Evolutionary conservation across 2,113 vertebrate species (phyloP).

Genomic region (Turdus rufiventris): DNA sequence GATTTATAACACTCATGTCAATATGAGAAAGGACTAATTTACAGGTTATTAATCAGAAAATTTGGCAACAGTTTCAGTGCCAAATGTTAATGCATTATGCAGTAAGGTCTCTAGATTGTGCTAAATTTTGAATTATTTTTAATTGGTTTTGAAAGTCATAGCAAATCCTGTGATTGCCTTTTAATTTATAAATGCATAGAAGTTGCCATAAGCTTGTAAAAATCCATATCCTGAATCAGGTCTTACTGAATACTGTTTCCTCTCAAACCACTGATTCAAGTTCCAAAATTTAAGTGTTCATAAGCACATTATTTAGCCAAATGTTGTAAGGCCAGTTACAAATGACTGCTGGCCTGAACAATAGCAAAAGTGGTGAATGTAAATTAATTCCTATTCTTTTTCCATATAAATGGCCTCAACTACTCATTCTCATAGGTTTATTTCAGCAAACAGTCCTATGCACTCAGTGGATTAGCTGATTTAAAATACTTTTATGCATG

Average conservation of each 20-base stretch:
- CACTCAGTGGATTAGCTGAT: background rate
- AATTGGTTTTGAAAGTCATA: background rate
- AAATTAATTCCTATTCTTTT: background rate
- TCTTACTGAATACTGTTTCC: background rate
- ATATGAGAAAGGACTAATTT: background rate
- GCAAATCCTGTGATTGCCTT: background rate
- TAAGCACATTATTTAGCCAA: background rate
- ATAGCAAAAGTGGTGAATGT: background rate
- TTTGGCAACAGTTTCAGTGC: background rate
- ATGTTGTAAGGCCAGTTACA: background rate
- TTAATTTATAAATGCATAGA: background rate
- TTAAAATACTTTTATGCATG: background rate
- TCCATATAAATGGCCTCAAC: background rate
- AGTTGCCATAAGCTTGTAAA: background rate
- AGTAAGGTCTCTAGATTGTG: background rate
- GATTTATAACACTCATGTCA: background rate
- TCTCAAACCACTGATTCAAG: background rate
- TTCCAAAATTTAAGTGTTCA: background rate
- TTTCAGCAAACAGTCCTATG: background rate
- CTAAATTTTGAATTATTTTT: background rate
- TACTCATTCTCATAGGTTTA: background rate
- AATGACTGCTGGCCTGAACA: background rate
- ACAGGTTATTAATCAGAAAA: background rate
- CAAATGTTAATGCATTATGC: background rate
- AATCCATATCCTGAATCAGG: background rate